Conservation (phyloP, 2,797 vertebrate species). For the Trachops cirrhosus region DNA sequence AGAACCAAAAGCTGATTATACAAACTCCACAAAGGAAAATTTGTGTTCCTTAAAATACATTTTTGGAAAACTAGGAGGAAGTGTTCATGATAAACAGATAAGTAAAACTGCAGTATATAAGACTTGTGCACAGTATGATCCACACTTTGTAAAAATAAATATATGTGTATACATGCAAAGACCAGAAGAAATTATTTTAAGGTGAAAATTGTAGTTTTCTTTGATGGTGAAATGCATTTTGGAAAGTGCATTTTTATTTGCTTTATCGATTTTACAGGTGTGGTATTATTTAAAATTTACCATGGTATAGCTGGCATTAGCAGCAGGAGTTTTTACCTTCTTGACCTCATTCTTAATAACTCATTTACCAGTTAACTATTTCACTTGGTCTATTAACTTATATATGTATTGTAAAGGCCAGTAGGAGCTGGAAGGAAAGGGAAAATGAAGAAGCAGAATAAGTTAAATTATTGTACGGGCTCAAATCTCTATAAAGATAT, state of each 20-base stretch:
- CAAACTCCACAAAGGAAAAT: conserved; percentile 17
- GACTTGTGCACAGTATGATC: neutral
- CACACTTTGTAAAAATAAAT: conserved; percentile 5
- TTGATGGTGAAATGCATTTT: conserved; percentile 12
- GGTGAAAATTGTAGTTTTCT: conserved; percentile 4
- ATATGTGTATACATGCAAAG: neutral
- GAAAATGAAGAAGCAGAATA: conserved; percentile 41
- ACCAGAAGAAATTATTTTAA: neutral
- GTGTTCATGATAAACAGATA: neutral
- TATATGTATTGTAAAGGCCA: conserved; percentile 11
- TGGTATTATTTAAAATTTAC: conserved; percentile 57
- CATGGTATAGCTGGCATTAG: neutral
- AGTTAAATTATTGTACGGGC: neutral
- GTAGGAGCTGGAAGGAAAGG: conserved; percentile 2
- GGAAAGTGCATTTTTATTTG: conserved; percentile 37
- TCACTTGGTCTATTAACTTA: conserved; percentile 51
- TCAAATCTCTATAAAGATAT: conserved; percentile 33
- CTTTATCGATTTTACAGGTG: conserved; percentile 49
- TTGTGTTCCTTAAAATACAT: conserved; percentile 42
- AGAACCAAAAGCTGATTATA: conserved; percentile 12
- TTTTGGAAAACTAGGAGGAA: neutral
- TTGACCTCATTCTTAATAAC: conserved; percentile 52
- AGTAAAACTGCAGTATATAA: neutral
- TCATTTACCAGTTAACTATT: conserved; percentile 57
- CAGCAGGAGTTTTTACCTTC: conserved; percentile 18